phyloP scores from a whole-genome alignment of 2,888 invertebrate genomes.

The Parnassius glacialis region DNA sequence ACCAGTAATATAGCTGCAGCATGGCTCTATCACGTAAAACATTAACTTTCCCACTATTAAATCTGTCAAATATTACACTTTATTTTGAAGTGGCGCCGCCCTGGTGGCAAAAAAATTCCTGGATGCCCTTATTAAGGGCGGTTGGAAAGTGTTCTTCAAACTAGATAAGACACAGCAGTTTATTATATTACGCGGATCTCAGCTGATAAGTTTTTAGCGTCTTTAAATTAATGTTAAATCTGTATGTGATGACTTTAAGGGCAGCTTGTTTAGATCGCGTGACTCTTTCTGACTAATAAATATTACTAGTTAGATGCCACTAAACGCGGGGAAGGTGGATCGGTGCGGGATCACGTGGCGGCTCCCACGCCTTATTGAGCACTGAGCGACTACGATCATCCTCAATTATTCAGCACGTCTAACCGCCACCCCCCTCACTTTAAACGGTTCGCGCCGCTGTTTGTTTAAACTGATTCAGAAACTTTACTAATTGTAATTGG shows the following conservation, averaged over 20 bases:
- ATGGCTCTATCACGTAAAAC: no score
- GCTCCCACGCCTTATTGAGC: slow-evolving; percentile 19
- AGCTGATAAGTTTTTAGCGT: no score
- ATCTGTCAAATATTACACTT: no score
- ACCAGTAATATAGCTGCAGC: no score
- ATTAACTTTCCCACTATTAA: no score
- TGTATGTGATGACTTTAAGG: background rate
- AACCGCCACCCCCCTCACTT: slow-evolving; percentile 3
- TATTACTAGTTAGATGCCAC: slow-evolving; percentile 19
- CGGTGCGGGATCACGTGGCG: slow-evolving; percentile 11
- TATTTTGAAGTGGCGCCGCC: no score
- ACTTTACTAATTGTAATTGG: background rate
- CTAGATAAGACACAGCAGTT: no score
- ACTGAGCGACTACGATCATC: slow-evolving; percentile 1
- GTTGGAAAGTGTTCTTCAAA: no score
- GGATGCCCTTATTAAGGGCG: no score
- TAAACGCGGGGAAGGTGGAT: slow-evolving; percentile 12
- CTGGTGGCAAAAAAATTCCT: no score
- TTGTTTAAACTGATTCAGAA: slow-evolving; percentile 4
- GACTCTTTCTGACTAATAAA: slow-evolving; percentile 18
- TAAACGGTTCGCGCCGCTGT: background rate
- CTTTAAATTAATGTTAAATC: no score
- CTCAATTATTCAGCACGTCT: slow-evolving; percentile 19
- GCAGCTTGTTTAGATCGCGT: slow-evolving; percentile 20
- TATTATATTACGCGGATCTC: no score